Evolutionary conservation across 1,140 invertebrate species (phyloP).

Genomic region (Aphaenogaster floridana): DNA sequence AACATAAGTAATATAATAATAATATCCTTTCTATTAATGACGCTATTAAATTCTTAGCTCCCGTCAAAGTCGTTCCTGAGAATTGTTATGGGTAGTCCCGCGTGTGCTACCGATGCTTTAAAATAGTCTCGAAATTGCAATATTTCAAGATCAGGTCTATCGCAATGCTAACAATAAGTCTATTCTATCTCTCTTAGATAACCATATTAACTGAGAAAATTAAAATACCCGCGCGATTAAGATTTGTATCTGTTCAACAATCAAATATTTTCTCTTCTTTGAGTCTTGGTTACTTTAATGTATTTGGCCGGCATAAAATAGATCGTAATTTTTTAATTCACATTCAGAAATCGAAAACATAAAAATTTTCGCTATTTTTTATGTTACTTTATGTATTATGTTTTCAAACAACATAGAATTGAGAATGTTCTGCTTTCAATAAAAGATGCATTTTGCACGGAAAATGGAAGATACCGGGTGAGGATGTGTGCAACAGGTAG

Average conservation of each 20-base stretch:
- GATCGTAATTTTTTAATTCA: background rate
- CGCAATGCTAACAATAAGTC: too few relatives aligned
- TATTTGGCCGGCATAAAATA: background rate
- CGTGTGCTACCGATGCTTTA: background rate
- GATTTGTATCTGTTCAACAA: background rate
- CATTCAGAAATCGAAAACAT: background rate
- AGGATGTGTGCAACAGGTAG: constrained; percentile 74
- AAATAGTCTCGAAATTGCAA: too few relatives aligned
- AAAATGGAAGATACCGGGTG: background rate
- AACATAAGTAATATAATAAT: too few relatives aligned
- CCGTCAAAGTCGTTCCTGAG: too few relatives aligned
- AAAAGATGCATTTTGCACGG: constrained; percentile 1
- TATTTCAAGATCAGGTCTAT: background rate
- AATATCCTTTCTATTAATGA: too few relatives aligned
- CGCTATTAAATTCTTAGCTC: too few relatives aligned
- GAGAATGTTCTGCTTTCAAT: background rate
- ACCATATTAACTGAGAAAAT: background rate
- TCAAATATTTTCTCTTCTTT: background rate
- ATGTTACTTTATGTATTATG: background rate
- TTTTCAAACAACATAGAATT: background rate
- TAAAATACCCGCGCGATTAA: too few relatives aligned
- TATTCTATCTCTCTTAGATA: background rate
- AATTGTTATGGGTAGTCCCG: too few relatives aligned
- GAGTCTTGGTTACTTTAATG: background rate
- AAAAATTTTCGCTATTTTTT: background rate